Conservation (phyloP, 2,113 vertebrate species). For the Cyphomyrus plagiostoma region DNA sequence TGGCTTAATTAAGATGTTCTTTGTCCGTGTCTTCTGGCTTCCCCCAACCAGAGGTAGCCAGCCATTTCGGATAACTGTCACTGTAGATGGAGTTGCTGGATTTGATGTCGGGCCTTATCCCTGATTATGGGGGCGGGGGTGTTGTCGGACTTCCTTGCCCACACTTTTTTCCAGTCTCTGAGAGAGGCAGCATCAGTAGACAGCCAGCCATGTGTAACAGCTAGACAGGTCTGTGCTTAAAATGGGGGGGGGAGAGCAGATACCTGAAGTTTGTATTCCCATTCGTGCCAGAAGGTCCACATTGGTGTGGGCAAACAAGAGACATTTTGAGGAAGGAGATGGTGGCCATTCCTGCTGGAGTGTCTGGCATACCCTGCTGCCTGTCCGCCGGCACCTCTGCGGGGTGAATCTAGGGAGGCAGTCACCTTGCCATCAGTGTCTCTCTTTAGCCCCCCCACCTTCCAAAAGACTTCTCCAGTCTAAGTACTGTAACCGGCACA, state of each 20-base stretch:
- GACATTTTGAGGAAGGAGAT: background rate
- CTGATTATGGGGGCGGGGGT: background rate
- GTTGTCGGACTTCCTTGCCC: background rate
- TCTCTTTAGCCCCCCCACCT: background rate
- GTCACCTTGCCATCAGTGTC: background rate
- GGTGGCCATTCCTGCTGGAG: background rate
- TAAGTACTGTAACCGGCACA: background rate
- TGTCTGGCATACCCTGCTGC: background rate
- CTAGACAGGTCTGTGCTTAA: background rate
- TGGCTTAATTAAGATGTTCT: background rate
- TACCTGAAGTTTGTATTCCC: background rate
- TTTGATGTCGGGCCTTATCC: background rate
- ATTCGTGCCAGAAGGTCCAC: background rate
- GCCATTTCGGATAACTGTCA: background rate
- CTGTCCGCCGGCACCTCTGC: background rate
- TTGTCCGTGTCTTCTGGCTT: background rate
- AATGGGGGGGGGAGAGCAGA: background rate
- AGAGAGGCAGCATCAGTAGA: background rate
- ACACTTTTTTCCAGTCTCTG: background rate
- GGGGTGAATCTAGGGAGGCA: background rate
- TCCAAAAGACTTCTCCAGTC: background rate
- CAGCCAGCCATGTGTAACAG: background rate
- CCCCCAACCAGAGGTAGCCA: background rate
- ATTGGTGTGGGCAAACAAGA: background rate
- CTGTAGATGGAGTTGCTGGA: background rate